Conservation (phyloP, 2,113 vertebrate genomes). For the Diadophis punctatus region DNA sequence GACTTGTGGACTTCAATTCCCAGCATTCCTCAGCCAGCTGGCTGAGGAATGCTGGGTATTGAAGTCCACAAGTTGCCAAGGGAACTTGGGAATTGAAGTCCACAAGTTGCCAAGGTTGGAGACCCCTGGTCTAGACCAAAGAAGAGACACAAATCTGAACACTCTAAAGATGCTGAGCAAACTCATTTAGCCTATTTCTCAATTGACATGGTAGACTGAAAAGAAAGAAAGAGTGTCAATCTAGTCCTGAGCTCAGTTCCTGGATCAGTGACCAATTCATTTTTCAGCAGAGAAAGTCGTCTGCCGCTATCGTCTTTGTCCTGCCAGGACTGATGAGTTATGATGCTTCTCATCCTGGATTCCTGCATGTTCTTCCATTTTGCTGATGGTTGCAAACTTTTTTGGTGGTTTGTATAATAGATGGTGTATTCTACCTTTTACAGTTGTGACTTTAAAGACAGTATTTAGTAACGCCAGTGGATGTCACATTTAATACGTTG, state of each 20-base stretch:
- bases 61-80: too few relatives aligned
- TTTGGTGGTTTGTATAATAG: neutral
- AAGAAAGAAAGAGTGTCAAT: neutral
- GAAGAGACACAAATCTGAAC: conserved; percentile 4
- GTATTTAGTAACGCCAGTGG: neutral
- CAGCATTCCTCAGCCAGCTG: too few relatives aligned
- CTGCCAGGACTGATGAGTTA: conserved; percentile 32
- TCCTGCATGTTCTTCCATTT: conserved; percentile 41
- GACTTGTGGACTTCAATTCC: too few relatives aligned
- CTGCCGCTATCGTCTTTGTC: conserved; percentile 35
- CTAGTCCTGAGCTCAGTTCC: neutral
- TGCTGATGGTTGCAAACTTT: conserved; percentile 7
- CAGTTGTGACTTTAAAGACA: conserved; percentile 11
- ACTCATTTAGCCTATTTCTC: conserved; percentile 18
- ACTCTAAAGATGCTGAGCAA: conserved; percentile 15
- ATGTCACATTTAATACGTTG: neutral
- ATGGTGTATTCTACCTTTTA: neutral
- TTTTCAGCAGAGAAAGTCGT: conserved; percentile 3
- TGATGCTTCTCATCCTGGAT: conserved; percentile 53
- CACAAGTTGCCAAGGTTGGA: too few relatives aligned
- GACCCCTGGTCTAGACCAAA: neutral
- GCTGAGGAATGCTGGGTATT: too few relatives aligned
- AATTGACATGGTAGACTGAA: conserved; percentile 18
- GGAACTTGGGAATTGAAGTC: too few relatives aligned
- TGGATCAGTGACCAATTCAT: conserved; percentile 33